Percentiles rank a stretch among this genome's conserved stretches.
phyloP scores from a whole-genome alignment of 2,797 vertebrate species.

The Gymnopithys bicolor region DNA sequence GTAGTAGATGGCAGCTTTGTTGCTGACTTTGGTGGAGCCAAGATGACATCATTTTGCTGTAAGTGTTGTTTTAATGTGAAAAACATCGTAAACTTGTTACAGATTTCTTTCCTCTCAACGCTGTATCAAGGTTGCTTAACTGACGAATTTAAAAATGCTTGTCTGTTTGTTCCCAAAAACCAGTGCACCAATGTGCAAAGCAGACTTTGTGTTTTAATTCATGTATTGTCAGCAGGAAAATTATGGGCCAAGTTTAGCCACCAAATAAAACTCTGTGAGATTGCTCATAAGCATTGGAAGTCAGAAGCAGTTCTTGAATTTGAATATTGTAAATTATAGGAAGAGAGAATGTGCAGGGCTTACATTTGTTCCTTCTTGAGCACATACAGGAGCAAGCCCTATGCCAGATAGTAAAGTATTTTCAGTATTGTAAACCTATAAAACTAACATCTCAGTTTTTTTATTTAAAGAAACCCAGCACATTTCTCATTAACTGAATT shows the following conservation, averaged over 20 bases:
- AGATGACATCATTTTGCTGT: conserved; percentile 33
- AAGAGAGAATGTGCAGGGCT: neutral
- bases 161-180: conserved; percentile 19
- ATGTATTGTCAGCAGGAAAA: neutral
- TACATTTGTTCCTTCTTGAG: neutral
- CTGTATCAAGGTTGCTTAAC: neutral
- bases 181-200: neutral
- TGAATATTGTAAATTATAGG: neutral
- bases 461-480: fast-evolving
- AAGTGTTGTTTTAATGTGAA: conserved; percentile 42
- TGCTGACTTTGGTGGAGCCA: conserved; percentile 15
- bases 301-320: conserved; percentile 16
- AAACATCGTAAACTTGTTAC: conserved; percentile 26
- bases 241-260: neutral
- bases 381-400: neutral
- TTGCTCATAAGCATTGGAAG: neutral
- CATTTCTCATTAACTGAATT: neutral
- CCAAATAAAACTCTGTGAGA: neutral
- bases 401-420: neutral
- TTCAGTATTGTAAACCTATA: neutral
- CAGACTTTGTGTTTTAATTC: neutral
- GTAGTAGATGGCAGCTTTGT: neutral
- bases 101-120: neutral
- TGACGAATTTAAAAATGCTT: neutral
- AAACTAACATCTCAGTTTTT: neutral